Evolutionary conservation across 2,888 invertebrate species (phyloP), one percentile per base, ranked within the genome.

Genomic region (Acronicta leporina): DNA sequence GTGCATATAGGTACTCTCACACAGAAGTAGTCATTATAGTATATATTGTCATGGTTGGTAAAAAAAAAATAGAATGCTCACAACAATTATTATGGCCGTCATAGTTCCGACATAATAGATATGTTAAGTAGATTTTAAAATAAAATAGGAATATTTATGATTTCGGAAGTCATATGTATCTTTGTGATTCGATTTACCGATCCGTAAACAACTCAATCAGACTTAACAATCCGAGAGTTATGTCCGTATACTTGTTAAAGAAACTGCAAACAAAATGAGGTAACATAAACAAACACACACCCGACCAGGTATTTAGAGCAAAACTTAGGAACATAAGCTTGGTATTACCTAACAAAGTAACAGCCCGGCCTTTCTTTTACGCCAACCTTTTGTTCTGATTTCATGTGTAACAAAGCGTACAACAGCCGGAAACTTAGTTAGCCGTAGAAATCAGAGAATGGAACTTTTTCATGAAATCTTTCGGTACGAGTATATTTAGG

Each of bases 271-370:
- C 15, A 53, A 46, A 46, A 46, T 46, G 16, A 15, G 15, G 15
- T 33, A 20, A 20, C 48, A 16, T 40, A 46, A 48, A 7, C 38
- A 38, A 4, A 38, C 41, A 11, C 47, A 49, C 35, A 57, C 27
- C 25, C 25, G 7, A 27, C 16, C 49, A 57, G 50, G 40, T 45
- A 41, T 45, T 57, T 50, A 35, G 27, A 44, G n/a, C 4, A 38
- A 53, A 48, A 40, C 38, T 45, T 46, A n/a, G n/a, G 15, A n/a
- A n/a, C 13, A 33, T 45, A 49, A 25, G 7, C 15, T 14, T 10
- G n/a, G 27, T 45, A 49, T 56, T n/a, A n/a, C n/a, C n/a, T 49
- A 43, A 43, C 43, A 56, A 38, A 27, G 27, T 15, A 41, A 45
- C 20, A 15, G 35, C 48, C 7, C 5, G 15, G 25, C 43, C 42